Base-by-base conservation (phyloP, 2,888 invertebrate species). In the Entomobrya multifasciata region DNA sequence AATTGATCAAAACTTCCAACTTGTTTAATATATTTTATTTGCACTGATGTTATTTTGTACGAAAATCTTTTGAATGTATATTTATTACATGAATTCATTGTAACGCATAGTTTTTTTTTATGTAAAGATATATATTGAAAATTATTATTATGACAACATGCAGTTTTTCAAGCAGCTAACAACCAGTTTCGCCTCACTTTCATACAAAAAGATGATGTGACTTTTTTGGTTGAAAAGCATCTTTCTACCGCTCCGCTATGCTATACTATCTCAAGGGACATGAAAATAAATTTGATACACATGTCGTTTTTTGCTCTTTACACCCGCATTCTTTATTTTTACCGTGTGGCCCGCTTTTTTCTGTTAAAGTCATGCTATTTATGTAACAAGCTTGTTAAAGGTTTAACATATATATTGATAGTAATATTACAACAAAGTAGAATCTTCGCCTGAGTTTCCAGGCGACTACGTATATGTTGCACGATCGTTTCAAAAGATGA, bases 201-300 rank as follows among this genome's bases (percentile, higher is more conserved):
- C n/a, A n/a, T 20, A 22, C 15, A 62, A 62, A 30, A 22, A 41
- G 67, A 22, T 67, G 67, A 67, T 22, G 67, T 67, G 67, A 67
- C 44, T 67, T 44, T 65, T 67, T 67, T 67, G 67, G 22, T 44
- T 20, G 44, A 44, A 67, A 44, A 44, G 67, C 67, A 44, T 67
- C 67, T 67, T 67, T 22, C n/a, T 30, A 13, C n/a, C n/a, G n/a
- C n/a, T n/a, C n/a, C n/a, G n/a, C n/a, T n/a, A 20, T 20, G 55
- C 55, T n/a, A 47, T 47, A n/a, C 67, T 67, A 41, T 67, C 67
- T 41, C 67, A 67, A 67, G 22, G 67, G 67, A 44, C 70, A 70
- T 70, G 47, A 70, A 70, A 70, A 70, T 70, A 70, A 70, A 70
- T 70, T 70, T 70, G n/a, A 70, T 70, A 47, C 70, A 70, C 70